A percentile compares a stretch with the other conserved stretches of the same genome.
Conservation (phyloP, 2,888 invertebrate species). For the Drosophila meridionalis region DNA sequence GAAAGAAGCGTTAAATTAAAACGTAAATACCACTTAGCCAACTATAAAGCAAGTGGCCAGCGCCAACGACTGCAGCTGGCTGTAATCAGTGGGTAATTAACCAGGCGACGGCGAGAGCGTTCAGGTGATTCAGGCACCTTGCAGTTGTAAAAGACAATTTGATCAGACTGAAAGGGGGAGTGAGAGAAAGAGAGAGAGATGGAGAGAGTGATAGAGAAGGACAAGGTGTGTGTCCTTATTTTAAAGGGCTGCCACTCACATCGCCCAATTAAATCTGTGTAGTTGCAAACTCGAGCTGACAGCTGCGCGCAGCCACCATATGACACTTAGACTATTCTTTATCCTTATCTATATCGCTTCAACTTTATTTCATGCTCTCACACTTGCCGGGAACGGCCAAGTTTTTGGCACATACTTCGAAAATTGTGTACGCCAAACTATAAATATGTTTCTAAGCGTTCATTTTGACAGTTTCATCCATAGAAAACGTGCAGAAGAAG, state of each 20-base stretch:
- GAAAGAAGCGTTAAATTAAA: conserved; percentile 83
- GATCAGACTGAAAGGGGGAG: conserved; percentile 35
- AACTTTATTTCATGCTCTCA: conserved; percentile 64
- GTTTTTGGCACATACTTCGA: conserved; percentile 51
- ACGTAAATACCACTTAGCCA: conserved; percentile 83
- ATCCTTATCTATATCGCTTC: conserved; percentile 23
- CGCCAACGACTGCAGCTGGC: conserved; percentile 37
- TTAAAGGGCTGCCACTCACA: conserved; percentile 22
- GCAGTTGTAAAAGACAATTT: conserved; percentile 68
- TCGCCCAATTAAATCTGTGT: conserved; percentile 39
- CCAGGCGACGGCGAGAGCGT: conserved; percentile 55
- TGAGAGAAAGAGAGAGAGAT: background rate
- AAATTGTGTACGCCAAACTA: conserved; percentile 65
- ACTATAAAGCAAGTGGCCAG: conserved; percentile 73
- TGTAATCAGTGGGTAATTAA: conserved; percentile 79
- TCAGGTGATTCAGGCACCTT: conserved; percentile 61
- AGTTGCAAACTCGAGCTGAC: conserved; percentile 29
- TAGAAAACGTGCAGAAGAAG: conserved; percentile 34
- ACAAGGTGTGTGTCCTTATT: conserved; percentile 10
- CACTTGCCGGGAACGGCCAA: conserved; percentile 42
- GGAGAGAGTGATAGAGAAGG: too few relatives aligned
- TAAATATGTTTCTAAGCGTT: conserved; percentile 80
- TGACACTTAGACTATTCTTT: conserved; percentile 16
- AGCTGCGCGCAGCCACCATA: conserved; percentile 12
- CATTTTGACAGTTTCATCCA: conserved; percentile 77